Base-by-base conservation (phyloP, 2,888 invertebrate genomes). In the Tribolium freemani region DNA sequence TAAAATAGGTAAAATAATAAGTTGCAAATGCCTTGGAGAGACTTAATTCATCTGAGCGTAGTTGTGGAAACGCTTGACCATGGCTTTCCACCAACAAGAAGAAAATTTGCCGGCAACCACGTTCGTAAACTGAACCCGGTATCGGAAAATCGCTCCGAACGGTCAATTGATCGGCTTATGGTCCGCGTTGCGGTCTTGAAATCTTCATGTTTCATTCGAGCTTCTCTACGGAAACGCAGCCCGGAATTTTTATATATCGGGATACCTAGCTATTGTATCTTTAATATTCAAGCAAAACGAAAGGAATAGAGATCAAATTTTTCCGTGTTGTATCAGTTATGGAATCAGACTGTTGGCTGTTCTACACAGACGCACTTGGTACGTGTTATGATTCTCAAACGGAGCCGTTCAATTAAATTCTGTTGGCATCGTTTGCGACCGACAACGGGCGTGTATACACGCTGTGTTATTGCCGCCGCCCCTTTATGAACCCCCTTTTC, bases 341-440 rank as follows among this genome's bases (percentile, higher is more conserved):
- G 38, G n/a, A 38, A 38, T 38, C 38, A 38, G 38, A 38, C 38
- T 38, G 38, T n/a, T 38, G 9, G 8, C 38, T 38, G 38, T 8
- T 38, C 8, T 38, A 38, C 38, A 38, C 38, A 38, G 77, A 76
- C 79, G 77, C 64, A 77, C 66, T 51, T 76, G 80, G 77, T 81
- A 82, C 81, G 81, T 82, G 81, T 81, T 80, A 79, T 79, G 82
- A 79, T 82, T 82, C 72, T 71, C 69, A 78, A 81, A 80, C 75
- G 77, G 75, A 76, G 76, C 75, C 78, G 79, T 80, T 81, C 80
- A 82, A 82, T 81, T 80, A 80, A 79, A 79, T 79, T 78, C 79
- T 61, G 78, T 74, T 69, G 81, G 80, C 80, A 81, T 81, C 80
- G 82, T 82, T 82, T 80, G 80, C 77, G 78, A 79, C 79, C 81